A percentile compares a stretch with the other conserved stretches of the same genome.
Evolutionary conservation across 2,888 invertebrate genomes (phyloP).

Genomic region (Imbricaverruca yamaguchii): DNA sequence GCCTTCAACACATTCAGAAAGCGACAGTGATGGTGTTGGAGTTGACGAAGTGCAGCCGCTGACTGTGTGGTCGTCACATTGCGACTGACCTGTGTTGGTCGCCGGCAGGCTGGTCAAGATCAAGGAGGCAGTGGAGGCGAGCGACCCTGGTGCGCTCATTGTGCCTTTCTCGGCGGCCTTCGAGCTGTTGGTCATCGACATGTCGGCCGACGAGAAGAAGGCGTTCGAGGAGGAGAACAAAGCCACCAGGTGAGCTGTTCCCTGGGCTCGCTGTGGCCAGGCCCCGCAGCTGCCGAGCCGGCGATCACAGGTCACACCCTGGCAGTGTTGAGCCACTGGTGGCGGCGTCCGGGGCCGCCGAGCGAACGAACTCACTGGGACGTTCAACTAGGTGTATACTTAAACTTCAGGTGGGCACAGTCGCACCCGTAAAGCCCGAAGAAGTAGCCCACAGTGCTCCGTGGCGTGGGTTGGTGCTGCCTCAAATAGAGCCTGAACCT

Average conservation of each 20-base stretch:
- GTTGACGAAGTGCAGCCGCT: too few relatives aligned
- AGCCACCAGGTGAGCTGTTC: conserved; percentile 58
- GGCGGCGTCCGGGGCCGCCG: too few relatives aligned
- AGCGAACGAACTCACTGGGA: neutral
- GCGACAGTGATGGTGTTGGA: neutral
- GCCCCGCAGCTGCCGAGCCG: neutral
- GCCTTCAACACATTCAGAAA: neutral
- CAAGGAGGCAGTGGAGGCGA: conserved; percentile 96
- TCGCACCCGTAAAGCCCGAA: too few relatives aligned
- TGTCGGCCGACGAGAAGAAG: conserved; percentile 66
- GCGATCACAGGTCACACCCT: neutral
- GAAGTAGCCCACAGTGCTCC: too few relatives aligned
- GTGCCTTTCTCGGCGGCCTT: conserved; percentile 94
- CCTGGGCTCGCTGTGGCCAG: neutral
- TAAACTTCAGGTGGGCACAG: too few relatives aligned
- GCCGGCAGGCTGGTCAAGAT: conserved; percentile 71
- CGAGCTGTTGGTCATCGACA: conserved; percentile 77
- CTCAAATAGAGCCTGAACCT: too few relatives aligned
- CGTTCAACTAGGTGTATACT: neutral
- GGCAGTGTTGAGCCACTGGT: too few relatives aligned
- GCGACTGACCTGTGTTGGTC: too few relatives aligned
- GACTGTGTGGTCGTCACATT: too few relatives aligned
- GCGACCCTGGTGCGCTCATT: conserved; percentile 86
- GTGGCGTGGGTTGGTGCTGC: too few relatives aligned
- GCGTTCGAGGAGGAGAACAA: conserved; percentile 75